Percentiles rank a stretch among this genome's conserved stretches.
Conservation (phyloP, 2,797 vertebrate genomes). For the Taenioides sp. region DNA sequence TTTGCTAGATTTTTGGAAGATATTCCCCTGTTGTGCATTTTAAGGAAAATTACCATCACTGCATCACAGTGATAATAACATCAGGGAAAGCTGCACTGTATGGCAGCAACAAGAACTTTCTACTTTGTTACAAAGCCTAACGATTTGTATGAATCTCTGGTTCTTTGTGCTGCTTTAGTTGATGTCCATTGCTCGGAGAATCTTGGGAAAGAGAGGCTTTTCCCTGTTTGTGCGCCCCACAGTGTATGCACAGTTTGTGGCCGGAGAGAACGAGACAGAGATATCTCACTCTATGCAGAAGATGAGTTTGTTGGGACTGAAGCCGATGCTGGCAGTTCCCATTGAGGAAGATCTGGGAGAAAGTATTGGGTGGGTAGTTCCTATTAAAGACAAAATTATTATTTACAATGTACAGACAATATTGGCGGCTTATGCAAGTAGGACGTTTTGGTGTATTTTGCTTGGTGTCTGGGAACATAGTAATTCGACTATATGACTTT, state of each 20-base stretch:
- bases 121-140: background rate
- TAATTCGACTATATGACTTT: background rate
- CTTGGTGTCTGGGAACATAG: background rate
- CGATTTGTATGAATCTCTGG: background rate
- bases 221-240: slow-evolving; percentile 77
- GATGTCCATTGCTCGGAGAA: slow-evolving; percentile 64
- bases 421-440: background rate
- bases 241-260: slow-evolving; percentile 90
- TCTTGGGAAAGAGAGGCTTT: slow-evolving; percentile 79
- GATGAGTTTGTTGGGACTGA: slow-evolving; percentile 79
- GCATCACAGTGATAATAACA: background rate
- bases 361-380: slow-evolving; percentile 64
- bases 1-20: too few species aligned
- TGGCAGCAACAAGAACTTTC: background rate
- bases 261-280: slow-evolving; percentile 82
- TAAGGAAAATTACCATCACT: background rate
- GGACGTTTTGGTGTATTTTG: background rate
- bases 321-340: slow-evolving; percentile 88
- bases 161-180: slow-evolving; percentile 49
- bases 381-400: background rate
- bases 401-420: background rate
- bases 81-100: background rate
- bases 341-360: slow-evolving; percentile 85
- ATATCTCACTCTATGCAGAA: slow-evolving; percentile 79
- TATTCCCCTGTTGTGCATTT: too few species aligned